Evolutionary conservation across 2,797 vertebrate species (phyloP), one percentile per base, ranked within the genome.

Genomic region (Periparus ater): DNA sequence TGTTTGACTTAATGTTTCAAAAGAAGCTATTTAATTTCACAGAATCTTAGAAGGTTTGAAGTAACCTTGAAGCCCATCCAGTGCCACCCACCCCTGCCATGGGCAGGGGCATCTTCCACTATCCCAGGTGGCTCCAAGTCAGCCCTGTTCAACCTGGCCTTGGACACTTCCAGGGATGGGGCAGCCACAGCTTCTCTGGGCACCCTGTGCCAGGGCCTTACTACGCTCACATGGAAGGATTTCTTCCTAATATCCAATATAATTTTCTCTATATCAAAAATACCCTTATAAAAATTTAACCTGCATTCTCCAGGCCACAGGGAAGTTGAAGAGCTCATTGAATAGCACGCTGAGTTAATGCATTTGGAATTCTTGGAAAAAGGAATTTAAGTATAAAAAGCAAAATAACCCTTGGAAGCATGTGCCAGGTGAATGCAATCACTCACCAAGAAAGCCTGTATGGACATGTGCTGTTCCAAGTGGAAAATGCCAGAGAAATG

Each of bases 61-160:
- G 47, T 6, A 30, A 48, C 18, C 45, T 27, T 29, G 53, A 14
- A 66, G 22, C 22, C 4, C 47, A 29, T 15, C 27, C 48, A 40
- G 30, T 42, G 2, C 8, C 21, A 54, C 19, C 20, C 38, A 40
- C 38, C 7, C 1, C 2, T 72, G 29, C 25, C 29, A 36, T 8
- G 8, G 36, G 36, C 38, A 71, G 44, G 7, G 18, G 17, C 26
- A 47, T 1, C 13, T 84, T 1, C 38, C 58, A 77, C 30, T 7
- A 1, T 0, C 21, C 38, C n/a, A 89, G 58, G 29, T 0, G 1
- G 10, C 51, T 71, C 51, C 36, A 86, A 57, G 22, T 22, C 2
- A 57, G 22, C 26, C 2, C 14, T 0, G 0, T 71, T 2, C 79
- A 71, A 0, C 21, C 29, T 40, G 44, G 11, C 6, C n/a, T n/a